Evolutionary conservation across 2,888 invertebrate genomes (phyloP), one percentile per base, ranked within the genome.

Genomic region (Scaptomyza flava): DNA sequence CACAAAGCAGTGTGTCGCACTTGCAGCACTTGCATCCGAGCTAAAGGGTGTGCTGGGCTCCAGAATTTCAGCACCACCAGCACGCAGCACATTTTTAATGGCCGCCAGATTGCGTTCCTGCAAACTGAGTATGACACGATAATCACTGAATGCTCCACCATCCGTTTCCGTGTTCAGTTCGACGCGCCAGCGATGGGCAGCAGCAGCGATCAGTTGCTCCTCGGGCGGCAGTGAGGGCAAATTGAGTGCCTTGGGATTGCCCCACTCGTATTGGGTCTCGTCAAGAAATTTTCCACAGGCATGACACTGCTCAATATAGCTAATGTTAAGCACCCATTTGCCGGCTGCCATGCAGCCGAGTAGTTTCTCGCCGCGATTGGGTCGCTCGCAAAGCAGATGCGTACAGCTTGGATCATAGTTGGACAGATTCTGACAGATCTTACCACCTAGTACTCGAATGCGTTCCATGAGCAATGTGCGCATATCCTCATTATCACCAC

Each of bases 341-440:
- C 98, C 98, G 0, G 96, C 94, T 0, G 98, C 98, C 67, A 98
- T 94, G 64, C 96, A 95, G 0, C 96, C 95, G 30, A 98, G 93
- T 92, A 96, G 94, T 93, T 98, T 98, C 93, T 98, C 98, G 89
- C 96, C 98, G 63, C 97, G 94, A 8, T 94, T 93, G 0, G 95
- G 95, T 84, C 94, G 94, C 46, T 95, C 93, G 77, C 96, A 96
- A 33, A 98, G 92, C 23, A 98, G 92, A 90, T 98, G 98, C 0
- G 96, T 96, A 52, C 95, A 94, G 0, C 91, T 91, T 0, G 93
- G 91, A 88, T 97, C 95, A 85, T 94, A 96, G 75, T 84, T 91
- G 3, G 79, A 62, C 17, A 91, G 77, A 72, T 91, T 90, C 48
- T 91, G 89, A 47, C 91, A 90, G 9, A 92, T 67, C 52, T 83